A percentile compares a stretch with the other conserved stretches of the same genome.
These are phyloP conservation scores for Apamea anceps DNA, from an alignment of 2,888 invertebrate genomes.

Conservation along the genomic window DNA sequence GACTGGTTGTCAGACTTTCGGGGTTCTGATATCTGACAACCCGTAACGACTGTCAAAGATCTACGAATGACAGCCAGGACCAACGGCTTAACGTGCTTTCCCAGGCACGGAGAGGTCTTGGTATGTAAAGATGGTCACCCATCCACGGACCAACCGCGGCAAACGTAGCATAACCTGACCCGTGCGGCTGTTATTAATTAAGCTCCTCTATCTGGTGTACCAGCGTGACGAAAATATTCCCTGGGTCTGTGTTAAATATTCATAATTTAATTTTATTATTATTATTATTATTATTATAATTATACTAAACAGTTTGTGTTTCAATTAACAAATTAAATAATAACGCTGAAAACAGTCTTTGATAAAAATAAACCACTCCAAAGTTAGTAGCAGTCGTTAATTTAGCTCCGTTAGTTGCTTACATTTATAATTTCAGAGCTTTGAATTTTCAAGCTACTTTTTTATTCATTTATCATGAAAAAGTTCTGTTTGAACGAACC, in stretches of 20 bases:
- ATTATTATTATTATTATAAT: no score
- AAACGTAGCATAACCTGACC: no score
- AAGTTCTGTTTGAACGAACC: conserved; percentile 34
- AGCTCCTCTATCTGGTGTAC: conserved; percentile 2
- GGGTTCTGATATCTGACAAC: no score
- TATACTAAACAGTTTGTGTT: conserved; percentile 8
- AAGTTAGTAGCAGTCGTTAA: conserved; percentile 36
- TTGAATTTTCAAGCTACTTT: conserved; percentile 39
- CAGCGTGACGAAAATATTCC: conserved; percentile 11
- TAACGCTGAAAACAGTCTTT: conserved; percentile 14
- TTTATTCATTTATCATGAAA: conserved; percentile 42
- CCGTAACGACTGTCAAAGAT: no score
- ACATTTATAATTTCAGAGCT: conserved; percentile 45
- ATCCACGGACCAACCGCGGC: no score
- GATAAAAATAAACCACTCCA: conserved; percentile 10
- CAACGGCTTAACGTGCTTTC: no score
- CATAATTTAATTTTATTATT: no score
- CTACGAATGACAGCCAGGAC: no score
- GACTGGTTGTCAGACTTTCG: no score
- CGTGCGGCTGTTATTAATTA: no score
- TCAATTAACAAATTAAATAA: conserved; percentile 37
- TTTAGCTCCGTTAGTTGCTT: conserved; percentile 38
- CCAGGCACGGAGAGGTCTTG: no score
- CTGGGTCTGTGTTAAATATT: conserved; percentile 6
- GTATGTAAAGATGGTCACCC: no score